Evolutionary conservation across 2,888 invertebrate species (phyloP).

Genomic region (Nephrocerus scutellatus): DNA sequence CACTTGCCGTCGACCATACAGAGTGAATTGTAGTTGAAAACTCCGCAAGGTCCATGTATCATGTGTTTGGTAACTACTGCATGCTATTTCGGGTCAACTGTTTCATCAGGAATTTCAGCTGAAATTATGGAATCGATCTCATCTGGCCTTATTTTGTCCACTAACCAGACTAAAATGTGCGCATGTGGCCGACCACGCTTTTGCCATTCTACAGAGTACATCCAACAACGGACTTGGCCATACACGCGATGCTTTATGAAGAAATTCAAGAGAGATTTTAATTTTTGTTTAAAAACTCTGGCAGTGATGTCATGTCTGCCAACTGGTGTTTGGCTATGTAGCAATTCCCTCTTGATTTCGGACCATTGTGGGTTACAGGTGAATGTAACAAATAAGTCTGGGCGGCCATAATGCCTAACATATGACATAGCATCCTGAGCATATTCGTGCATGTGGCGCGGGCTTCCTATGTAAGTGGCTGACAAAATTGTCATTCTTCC

Average conservation of each 20-base stretch:
- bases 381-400: conserved; percentile 1
- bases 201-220: conserved; percentile 27
- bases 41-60: conserved; percentile 40
- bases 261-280: conserved; percentile 3
- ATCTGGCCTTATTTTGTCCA: conserved; percentile 5
- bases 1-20: conserved; percentile 23
- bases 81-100: conserved; percentile 26
- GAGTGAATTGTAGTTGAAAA: conserved; percentile 12
- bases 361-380: conserved; percentile 6
- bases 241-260: conserved; percentile 8
- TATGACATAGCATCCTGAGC: too few relatives aligned
- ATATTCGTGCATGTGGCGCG: too few relatives aligned
- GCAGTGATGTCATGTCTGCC: conserved; percentile 27
- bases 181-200: conserved; percentile 9
- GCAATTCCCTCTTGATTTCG: conserved; percentile 4
- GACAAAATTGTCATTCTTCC: conserved; percentile 6
- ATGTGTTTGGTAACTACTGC: conserved; percentile 26
- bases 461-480: too few relatives aligned
- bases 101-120: conserved; percentile 12
- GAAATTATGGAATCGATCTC: conserved; percentile 10
- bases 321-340: conserved; percentile 24
- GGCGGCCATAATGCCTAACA: too few relatives aligned
- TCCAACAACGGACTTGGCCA: conserved; percentile 28
- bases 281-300: conserved; percentile 19
- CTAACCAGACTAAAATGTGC: conserved; percentile 9